A percentile compares a stretch with the other conserved stretches of the same genome.
These are phyloP conservation scores for Lithobates sylvaticus DNA, from an alignment of 2,797 vertebrate genomes.

Conservation along the genomic window DNA sequence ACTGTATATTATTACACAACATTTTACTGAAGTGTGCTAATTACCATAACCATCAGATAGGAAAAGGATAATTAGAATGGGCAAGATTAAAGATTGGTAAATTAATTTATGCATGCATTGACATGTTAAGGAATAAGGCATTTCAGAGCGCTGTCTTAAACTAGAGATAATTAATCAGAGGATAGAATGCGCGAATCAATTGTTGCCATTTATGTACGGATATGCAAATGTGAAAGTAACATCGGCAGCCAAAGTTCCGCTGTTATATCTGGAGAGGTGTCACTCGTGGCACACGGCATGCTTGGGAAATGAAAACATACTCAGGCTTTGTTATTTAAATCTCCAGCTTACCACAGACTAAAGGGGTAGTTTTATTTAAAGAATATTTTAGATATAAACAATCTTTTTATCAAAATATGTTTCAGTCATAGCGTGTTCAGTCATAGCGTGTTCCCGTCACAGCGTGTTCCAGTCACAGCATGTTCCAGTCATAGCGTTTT, in stretches of 20 bases:
- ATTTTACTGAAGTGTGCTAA: conserved; percentile 53
- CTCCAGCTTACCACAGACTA: not conserved
- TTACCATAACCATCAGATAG: conserved; percentile 59
- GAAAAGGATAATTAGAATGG: conserved; percentile 52
- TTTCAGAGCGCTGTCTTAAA: conserved; percentile 31
- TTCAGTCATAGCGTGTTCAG: too few species aligned
- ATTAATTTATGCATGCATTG: conserved; percentile 60
- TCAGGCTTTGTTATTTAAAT: not conserved
- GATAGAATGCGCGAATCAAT: conserved; percentile 38
- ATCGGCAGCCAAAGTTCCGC: not conserved
- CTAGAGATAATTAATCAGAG: conserved; percentile 53
- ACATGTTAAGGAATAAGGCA: conserved; percentile 54
- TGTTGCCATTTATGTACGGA: conserved; percentile 8
- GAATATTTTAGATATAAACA: too few species aligned
- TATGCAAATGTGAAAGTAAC: conserved; percentile 32
- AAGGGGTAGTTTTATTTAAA: too few species aligned
- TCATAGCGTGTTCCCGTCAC: too few species aligned
- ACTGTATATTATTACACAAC: conserved; percentile 54
- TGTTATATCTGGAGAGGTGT: conserved; percentile 19
- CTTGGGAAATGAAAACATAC: conserved; percentile 20
- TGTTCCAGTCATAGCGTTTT: too few species aligned
- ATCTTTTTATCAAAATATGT: too few species aligned
- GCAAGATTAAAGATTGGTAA: conserved; percentile 54
- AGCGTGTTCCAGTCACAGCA: too few species aligned
- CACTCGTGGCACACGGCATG: not conserved